Evolutionary conservation across 2,797 vertebrate species (phyloP), one percentile per base, ranked within the genome.

Genomic region (Betta splendens): DNA sequence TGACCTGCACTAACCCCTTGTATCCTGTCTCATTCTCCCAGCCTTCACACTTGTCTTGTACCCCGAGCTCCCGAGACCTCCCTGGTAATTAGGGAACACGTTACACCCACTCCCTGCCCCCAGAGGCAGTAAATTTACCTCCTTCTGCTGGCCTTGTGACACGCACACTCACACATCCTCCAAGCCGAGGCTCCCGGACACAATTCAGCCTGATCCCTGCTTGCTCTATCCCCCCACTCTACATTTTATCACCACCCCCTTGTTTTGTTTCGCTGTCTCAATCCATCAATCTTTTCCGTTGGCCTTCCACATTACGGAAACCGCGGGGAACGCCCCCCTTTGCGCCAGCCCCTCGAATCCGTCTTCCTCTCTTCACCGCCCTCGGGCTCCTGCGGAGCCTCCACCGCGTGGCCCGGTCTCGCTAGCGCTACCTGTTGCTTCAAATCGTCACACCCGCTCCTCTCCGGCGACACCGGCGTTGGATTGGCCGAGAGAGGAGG

Each of bases 271-370:
- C 53, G 83, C 85, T 88, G 90, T 90, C 89, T 87, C 81, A 87
- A 87, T 93, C 95, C 95, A 98, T 99, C 95, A 96, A 97, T 99
- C 96, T 98, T 96, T n/a, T 58, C 94, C 93, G 95, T 96, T 95
- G 95, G 94, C 92, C 92, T 87, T 89, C 94, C 87, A 63, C 91
- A 93, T 94, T 95, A 89, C 88, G 90, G 93, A 90, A 93, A 93
- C 92, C 89, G 72, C 67, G 75, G 88, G 90, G 83, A 91, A 94
- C 94, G 87, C 91, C 92, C 89, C n/a, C 86, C 79, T 91, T 89
- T 69, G 76, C 71, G 76, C 75, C 77, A 88, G 90, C 89, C 84
- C 89, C 84, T 90, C 91, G 93, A 94, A 77, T 61, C 69, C 10
- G 63, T 76, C 66, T 72, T 79, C 75, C 77, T 76, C 66, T 28